Base-by-base conservation (phyloP, 1,140 invertebrate genomes). In the Aphaenogaster rudis region DNA sequence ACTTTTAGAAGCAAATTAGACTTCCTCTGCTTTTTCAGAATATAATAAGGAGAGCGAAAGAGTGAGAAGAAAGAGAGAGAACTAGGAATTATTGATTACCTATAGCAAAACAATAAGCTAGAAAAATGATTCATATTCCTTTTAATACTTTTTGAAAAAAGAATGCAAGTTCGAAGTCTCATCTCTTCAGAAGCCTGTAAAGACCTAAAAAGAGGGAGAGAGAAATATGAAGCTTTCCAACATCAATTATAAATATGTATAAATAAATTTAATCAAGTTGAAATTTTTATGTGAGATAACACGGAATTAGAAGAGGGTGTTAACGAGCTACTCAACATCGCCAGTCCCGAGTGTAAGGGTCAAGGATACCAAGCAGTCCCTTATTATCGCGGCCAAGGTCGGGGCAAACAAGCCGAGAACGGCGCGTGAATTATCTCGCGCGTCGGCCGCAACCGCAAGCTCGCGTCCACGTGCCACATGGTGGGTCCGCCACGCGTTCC, bases 301-400 rank as follows among this genome's bases (percentile, higher is more conserved):
- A 3, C n/a, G 17, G 9, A 13, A 69, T 4, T 11, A 72, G 15
- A 50, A 72, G n/a, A 17, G 13, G 4, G 6, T 17, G 17, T 52
- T 6, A 3, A 45, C 6, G 17, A n/a, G 33, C 33, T 39, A 3
- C 50, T 74, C 33, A 33, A 28, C 28, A 33, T 36, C 8, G 11
- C 8, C 33, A n/a, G 13, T 42, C 66, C 13, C 3, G 5, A 45
- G 11, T 11, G 17, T 15, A 15, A 82, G 66, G 54, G 39, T 76
- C 54, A 82, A 82, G 50, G 9, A 45, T 50, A 63, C 28, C 17
- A 28, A 48, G 52, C 36, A 33, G 11, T 80, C n/a, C 36, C 63
- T 67, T 80, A 78, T 77, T 67, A 45, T 67, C n/a, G n/a, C 80
- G 69, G 69, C 5, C 54, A 82, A 82, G 80, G 69, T 82, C 54